Percentiles rank a stretch among this genome's conserved stretches.
Evolutionary conservation across 2,888 invertebrate genomes (phyloP).

Genomic region (Laspeyria flexula): DNA sequence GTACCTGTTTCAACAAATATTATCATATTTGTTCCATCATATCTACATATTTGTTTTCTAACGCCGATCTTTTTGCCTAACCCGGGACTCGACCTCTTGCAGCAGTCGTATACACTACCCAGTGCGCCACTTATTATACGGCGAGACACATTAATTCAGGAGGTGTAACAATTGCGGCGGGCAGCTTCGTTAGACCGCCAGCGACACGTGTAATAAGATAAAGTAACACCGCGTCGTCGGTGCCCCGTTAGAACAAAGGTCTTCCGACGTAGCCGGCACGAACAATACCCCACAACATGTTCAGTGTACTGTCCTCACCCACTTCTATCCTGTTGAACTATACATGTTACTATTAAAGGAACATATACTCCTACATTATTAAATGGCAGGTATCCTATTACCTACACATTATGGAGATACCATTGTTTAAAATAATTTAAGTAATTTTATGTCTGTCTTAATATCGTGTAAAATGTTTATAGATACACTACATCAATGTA

Average conservation of each 20-base stretch:
- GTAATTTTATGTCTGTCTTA: too few relatives aligned
- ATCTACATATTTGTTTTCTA: too few relatives aligned
- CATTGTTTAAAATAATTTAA: too few relatives aligned
- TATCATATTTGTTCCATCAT: too few relatives aligned
- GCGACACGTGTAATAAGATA: conserved; percentile 80
- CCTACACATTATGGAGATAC: background rate
- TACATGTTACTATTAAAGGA: conserved; percentile 29
- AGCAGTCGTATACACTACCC: too few relatives aligned
- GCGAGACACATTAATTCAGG: conserved; percentile 67
- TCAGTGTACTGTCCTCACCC: conserved; percentile 53
- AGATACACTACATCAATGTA: too few relatives aligned
- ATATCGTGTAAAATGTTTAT: too few relatives aligned
- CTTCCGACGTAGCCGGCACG: conserved; percentile 64
- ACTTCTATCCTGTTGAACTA: conserved; percentile 53
- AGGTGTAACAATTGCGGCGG: conserved; percentile 69
- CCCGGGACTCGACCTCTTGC: too few relatives aligned
- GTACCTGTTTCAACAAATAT: too few relatives aligned
- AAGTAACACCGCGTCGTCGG: conserved; percentile 62
- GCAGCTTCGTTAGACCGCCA: conserved; percentile 70
- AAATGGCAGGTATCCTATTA: conserved; percentile 1
- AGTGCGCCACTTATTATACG: too few relatives aligned
- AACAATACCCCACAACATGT: conserved; percentile 66
- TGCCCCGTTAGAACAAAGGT: conserved; percentile 75
- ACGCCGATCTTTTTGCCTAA: too few relatives aligned
- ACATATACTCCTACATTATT: conserved; percentile 7